Evolutionary conservation across 2,888 invertebrate species (phyloP).

Genomic region (Dimorphilus gyrociliatus): DNA sequence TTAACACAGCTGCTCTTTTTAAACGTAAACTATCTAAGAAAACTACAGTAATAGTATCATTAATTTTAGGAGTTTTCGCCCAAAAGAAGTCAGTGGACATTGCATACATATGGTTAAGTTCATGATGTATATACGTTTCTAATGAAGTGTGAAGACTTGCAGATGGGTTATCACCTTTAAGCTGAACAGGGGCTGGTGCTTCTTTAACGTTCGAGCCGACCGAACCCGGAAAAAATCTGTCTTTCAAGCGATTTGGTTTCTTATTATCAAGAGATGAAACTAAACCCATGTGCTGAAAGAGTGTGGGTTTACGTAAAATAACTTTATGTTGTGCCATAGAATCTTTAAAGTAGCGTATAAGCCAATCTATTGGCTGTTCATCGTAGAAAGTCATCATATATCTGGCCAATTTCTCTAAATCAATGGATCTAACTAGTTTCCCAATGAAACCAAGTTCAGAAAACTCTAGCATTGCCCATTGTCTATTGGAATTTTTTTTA

Average conservation of each 20-base stretch:
- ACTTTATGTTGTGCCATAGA: constrained; percentile 9
- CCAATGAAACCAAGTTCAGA: constrained; percentile 31
- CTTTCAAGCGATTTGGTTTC: constrained; percentile 28
- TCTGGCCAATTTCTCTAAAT: constrained; percentile 13
- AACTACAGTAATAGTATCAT: constrained; percentile 5
- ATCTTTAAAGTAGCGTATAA: constrained; percentile 9
- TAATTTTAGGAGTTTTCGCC: constrained; percentile 6
- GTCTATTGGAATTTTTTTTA: constrained; percentile 2
- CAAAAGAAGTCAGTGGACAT: constrained; percentile 9
- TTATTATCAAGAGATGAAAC: constrained; percentile 26
- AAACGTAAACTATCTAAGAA: constrained; percentile 6
- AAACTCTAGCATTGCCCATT: constrained; percentile 30
- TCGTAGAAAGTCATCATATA: constrained; percentile 12
- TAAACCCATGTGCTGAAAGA: constrained; percentile 17
- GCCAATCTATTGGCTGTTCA: constrained; percentile 14
- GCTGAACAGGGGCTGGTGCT: constrained; percentile 10
- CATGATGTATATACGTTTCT: constrained; percentile 19
- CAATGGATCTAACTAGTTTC: constrained; percentile 20
- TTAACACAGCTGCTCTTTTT: constrained; percentile 5
- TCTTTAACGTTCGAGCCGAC: constrained; percentile 4
- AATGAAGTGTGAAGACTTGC: constrained; percentile 31
- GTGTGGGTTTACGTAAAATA: constrained; percentile 11
- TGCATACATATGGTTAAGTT: constrained; percentile 27
- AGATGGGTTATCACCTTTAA: constrained; percentile 23
- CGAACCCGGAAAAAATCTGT: constrained; percentile 18